Conservation (phyloP, 2,797 vertebrate genomes). For the Ibycter americanus region DNA sequence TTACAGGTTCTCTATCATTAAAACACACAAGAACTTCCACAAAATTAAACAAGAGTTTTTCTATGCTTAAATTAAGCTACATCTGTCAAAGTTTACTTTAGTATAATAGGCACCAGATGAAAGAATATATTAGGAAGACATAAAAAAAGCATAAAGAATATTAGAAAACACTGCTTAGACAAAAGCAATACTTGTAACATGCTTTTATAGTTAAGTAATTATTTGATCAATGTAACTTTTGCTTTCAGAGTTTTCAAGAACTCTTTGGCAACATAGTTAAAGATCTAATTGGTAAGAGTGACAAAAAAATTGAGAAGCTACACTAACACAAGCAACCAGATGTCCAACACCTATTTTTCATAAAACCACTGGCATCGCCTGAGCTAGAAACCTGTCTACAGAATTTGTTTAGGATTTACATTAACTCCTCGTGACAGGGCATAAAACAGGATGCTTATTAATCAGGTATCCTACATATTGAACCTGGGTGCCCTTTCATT, state of each 20-base stretch:
- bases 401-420: not conserved
- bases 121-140: not conserved
- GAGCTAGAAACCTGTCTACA: not conserved
- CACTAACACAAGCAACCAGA: not conserved
- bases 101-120: not conserved
- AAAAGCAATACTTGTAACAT: not conserved
- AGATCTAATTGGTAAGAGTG: not conserved
- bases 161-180: not conserved
- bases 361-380: not conserved
- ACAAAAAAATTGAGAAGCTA: not conserved
- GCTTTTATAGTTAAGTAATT: not conserved
- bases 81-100: not conserved
- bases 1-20: not conserved
- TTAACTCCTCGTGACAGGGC: not conserved
- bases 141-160: not conserved
- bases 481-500: not conserved
- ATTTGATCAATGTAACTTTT: not conserved
- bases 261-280: not conserved
- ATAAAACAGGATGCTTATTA: not conserved
- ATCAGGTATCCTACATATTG: accelerated
- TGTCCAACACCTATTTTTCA: not conserved
- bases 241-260: not conserved
- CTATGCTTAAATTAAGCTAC: not conserved
- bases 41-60: not conserved
- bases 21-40: not conserved